Evolutionary conservation across 2,113 vertebrate species (phyloP).

Genomic region (Pachyramphus minor): DNA sequence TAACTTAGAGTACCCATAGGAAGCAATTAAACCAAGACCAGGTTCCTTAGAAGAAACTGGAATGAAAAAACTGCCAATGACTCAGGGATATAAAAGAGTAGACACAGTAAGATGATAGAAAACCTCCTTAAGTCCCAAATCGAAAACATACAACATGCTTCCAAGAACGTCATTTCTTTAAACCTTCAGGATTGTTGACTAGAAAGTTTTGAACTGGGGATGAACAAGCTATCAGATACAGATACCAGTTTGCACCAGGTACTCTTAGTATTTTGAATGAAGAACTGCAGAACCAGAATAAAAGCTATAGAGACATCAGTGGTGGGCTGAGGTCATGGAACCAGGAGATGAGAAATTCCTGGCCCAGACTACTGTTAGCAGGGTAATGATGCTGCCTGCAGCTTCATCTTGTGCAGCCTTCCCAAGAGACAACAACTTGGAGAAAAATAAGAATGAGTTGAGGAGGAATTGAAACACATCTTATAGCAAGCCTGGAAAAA

Average conservation of each 20-base stretch:
- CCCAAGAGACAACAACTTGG: neutral
- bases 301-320: neutral
- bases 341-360: neutral
- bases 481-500: neutral
- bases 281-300: neutral
- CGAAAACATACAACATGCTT: neutral
- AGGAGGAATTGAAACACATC: neutral
- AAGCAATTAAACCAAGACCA: neutral
- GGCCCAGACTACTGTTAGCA: neutral
- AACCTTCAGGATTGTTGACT: neutral
- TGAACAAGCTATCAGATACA: neutral
- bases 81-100: neutral
- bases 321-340: neutral
- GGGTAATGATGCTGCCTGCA: neutral
- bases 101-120: neutral
- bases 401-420: neutral
- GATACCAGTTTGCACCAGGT: neutral
- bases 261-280: neutral
- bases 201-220: neutral
- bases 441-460: neutral
- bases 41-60: neutral
- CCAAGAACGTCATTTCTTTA: neutral
- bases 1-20: neutral
- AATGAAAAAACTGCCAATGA: neutral
- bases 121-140: neutral